Conservation (phyloP, 2,888 invertebrate genomes). For the Hemicrepidius hirtus region DNA sequence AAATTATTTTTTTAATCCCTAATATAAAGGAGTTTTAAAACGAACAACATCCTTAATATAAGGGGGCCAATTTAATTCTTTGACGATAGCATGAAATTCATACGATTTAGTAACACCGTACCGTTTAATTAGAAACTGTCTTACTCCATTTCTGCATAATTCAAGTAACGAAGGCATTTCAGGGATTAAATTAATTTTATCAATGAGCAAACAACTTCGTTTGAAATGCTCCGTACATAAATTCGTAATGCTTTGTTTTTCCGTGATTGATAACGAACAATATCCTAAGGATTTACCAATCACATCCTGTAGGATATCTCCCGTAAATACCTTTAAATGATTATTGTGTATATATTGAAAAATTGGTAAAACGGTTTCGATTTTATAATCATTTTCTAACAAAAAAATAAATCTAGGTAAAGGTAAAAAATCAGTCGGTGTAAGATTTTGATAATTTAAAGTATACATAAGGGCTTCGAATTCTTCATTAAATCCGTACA, state of each 20-base stretch:
- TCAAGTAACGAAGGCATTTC: not conserved
- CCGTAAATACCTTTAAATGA: too few species aligned
- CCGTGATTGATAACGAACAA: too few species aligned
- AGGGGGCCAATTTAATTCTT: not conserved
- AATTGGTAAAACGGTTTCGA: too few species aligned
- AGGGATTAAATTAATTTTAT: not conserved
- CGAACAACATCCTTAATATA: not conserved
- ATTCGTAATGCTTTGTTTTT: too few species aligned
- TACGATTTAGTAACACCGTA: not conserved
- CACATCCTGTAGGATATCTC: too few species aligned
- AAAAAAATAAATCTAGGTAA: not conserved
- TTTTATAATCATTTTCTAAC: not conserved
- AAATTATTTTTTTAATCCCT: too few species aligned
- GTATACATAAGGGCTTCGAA: not conserved
- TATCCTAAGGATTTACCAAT: too few species aligned
- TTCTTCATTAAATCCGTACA: conserved; percentile 12
- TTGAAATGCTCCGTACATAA: too few species aligned
- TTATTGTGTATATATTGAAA: too few species aligned
- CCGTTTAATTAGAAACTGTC: not conserved
- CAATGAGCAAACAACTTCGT: too few species aligned
- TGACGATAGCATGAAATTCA: not conserved
- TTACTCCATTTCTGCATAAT: not conserved
- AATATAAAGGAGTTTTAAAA: not conserved
- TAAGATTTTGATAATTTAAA: not conserved
- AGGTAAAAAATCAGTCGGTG: not conserved